Conservation (phyloP, 1,140 invertebrate species). For the Bicyclus anynana region DNA sequence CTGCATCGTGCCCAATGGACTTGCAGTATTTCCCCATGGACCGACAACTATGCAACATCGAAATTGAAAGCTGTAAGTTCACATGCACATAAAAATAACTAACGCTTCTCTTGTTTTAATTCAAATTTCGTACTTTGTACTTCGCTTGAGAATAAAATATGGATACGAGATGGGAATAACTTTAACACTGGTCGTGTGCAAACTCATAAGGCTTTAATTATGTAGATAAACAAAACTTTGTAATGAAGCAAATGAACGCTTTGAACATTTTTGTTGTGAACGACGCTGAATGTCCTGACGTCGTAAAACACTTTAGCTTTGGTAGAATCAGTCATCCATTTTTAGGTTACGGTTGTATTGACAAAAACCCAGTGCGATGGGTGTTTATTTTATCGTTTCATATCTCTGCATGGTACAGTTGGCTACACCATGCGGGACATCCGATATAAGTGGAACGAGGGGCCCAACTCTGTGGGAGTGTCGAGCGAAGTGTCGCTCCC, state of each 20-base stretch:
- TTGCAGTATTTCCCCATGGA: conserved; percentile 99
- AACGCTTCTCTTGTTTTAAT: conserved; percentile 2
- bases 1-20: conserved; percentile 98
- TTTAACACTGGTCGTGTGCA: conserved; percentile 20
- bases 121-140: conserved; percentile 8
- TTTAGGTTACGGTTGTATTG: conserved; percentile 36
- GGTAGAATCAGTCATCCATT: conserved; percentile 52
- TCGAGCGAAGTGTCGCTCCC: conserved; percentile 95
- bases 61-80: conserved; percentile 99
- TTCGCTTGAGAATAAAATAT: conserved; percentile 18
- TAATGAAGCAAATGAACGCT: conserved; percentile 34
- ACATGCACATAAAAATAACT: conserved; percentile 15
- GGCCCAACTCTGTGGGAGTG: conserved; percentile 93
- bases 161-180: conserved; percentile 7
- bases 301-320: conserved; percentile 31
- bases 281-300: conserved; percentile 25
- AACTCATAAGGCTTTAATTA: conserved; percentile 37
- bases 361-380: conserved; percentile 80
- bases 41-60: conserved; percentile 96
- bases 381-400: conserved; percentile 80
- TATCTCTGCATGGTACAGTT: conserved; percentile 85
- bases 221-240: conserved; percentile 36
- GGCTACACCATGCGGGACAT: conserved; percentile 98
- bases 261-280: conserved; percentile 21
- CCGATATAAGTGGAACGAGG: conserved; percentile 96